A percentile compares a stretch with the other conserved stretches of the same genome.
Conservation (phyloP, 2,113 vertebrate genomes). For the Psammodynastes pulverulentus region DNA sequence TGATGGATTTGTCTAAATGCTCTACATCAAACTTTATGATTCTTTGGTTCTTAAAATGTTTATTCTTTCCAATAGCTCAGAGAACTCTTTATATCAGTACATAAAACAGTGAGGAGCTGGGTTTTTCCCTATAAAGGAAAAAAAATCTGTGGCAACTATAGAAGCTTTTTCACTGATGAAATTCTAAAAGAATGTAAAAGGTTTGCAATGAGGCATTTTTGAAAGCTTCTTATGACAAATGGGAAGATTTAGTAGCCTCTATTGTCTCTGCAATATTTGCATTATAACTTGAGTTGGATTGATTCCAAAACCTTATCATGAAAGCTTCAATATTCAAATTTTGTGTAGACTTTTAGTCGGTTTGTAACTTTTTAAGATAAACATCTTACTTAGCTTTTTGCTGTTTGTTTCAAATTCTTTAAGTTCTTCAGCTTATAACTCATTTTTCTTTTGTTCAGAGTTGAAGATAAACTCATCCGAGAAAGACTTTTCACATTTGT, state of each 20-base stretch:
- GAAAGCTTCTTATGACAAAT: not conserved
- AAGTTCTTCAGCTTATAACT: not conserved
- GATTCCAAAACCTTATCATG: not conserved
- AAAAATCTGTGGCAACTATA: not conserved
- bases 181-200: not conserved
- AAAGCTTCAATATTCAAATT: not conserved
- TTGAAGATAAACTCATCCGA: not conserved
- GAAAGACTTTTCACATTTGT: not conserved
- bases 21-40: not conserved
- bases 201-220: not conserved
- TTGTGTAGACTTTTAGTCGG: not conserved
- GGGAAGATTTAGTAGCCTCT: not conserved
- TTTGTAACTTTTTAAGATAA: not conserved
- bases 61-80: not conserved
- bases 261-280: not conserved
- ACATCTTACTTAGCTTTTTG: not conserved
- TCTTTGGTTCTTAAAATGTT: not conserved
- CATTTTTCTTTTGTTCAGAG: not conserved
- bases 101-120: not conserved
- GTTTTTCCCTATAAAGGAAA: not conserved
- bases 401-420: not conserved
- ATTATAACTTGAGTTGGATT: not conserved
- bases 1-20: not conserved
- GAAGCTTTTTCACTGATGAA: not conserved
- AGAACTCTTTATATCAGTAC: not conserved